Conservation (phyloP, 2,797 vertebrate genomes). For the Mareca strepera region DNA sequence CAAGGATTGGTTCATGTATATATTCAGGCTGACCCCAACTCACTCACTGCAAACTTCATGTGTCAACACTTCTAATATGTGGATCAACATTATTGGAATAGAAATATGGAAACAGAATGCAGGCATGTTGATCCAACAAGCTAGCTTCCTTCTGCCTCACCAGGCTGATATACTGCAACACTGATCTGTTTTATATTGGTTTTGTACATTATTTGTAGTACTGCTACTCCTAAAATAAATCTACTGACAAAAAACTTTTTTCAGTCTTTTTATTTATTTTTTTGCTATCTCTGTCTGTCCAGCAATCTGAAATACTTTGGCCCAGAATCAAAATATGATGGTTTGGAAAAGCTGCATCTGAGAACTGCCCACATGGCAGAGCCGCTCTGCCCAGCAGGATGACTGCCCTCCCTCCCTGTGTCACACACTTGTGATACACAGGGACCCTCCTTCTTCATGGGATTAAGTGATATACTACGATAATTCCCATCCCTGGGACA, state of each 20-base stretch:
- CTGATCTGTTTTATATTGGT: not conserved
- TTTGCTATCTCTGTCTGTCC: not conserved
- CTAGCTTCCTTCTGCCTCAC: not conserved
- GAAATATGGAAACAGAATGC: not conserved
- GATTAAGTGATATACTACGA: not conserved
- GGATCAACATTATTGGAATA: not conserved
- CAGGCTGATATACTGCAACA: not conserved
- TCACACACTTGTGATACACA: not conserved
- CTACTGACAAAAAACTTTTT: not conserved
- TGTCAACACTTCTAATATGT: not conserved
- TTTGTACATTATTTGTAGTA: not conserved
- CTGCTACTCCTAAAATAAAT: not conserved
- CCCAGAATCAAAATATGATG: not conserved
- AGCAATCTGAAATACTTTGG: not conserved
- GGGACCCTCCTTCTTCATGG: rapidly evolving
- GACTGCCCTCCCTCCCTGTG: rapidly evolving
- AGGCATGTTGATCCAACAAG: not conserved
- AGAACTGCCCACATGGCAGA: not conserved
- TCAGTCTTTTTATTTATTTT: not conserved
- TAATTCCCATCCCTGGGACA: not conserved
- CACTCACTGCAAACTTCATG: not conserved
- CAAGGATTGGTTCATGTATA: not conserved
- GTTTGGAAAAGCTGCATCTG: not conserved
- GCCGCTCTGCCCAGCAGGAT: not conserved
- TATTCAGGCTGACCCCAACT: not conserved